These are phyloP conservation scores for Eulemur mongoz DNA, from an alignment of 2,797 vertebrate genomes.

Conservation along the genomic window DNA sequence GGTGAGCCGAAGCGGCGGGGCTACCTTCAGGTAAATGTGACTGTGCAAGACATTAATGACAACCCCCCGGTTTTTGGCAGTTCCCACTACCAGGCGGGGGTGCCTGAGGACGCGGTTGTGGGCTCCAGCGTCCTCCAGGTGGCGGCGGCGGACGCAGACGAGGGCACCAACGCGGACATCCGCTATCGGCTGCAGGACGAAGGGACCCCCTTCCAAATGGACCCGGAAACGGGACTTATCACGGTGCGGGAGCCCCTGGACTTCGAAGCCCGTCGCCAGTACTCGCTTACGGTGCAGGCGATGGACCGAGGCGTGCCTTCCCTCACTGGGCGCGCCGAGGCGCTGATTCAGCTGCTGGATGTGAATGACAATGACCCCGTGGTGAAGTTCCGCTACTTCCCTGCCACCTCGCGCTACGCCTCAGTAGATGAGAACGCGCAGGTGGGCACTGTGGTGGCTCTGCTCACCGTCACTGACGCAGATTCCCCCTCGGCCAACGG, in stretches of 20 bases:
- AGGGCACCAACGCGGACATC: conserved; percentile 95
- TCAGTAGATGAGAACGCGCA: conserved; percentile 98
- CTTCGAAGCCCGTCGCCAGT: conserved; percentile 93
- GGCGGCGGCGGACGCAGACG: conserved; percentile 93
- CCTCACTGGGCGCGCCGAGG: conserved; percentile 93
- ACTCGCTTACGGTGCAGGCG: conserved; percentile 95
- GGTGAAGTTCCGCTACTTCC: conserved; percentile 97
- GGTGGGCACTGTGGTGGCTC: conserved; percentile 95
- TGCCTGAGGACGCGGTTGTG: conserved; percentile 93
- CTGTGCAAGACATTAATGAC: conserved; percentile 97
- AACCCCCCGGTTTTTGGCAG: conserved; percentile 94
- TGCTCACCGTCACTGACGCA: conserved; percentile 96
- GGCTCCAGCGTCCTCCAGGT: conserved; percentile 95
- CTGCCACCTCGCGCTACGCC: conserved; percentile 95
- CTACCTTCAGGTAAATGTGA: conserved; percentile 97
- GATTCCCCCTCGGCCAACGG: conserved; percentile 96
- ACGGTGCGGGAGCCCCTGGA: conserved; percentile 93
- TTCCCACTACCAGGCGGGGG: conserved; percentile 92
- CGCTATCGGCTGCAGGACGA: conserved; percentile 93
- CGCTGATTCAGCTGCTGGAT: conserved; percentile 93
- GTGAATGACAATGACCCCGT: conserved; percentile 98
- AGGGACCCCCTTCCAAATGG: conserved; percentile 92
- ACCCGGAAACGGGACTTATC: conserved; percentile 94
- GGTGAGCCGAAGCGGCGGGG: conserved; percentile 94
- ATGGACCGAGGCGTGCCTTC: conserved; percentile 92